Percentiles rank a stretch among this genome's conserved stretches.
phyloP scores from a whole-genome alignment of 2,888 invertebrate species.

The Orthonevra nobilis region DNA sequence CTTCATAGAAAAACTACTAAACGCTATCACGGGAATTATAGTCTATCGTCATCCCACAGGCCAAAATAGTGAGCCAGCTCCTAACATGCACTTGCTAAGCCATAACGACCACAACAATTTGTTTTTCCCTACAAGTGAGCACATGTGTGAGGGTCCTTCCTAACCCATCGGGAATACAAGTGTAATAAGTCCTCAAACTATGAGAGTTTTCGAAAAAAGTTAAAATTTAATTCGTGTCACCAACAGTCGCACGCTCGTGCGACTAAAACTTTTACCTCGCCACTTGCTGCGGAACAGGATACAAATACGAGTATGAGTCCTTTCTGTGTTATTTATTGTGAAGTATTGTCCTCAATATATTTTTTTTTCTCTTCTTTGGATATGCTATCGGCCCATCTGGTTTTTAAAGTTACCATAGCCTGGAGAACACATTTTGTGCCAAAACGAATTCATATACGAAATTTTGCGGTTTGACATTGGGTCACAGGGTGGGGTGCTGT shows the following conservation, averaged over 20 bases:
- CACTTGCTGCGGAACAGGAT: background rate
- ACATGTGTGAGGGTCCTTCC: background rate
- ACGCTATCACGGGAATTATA: slow-evolving; percentile 30
- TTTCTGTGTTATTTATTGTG: slow-evolving; percentile 65
- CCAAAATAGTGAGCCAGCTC: background rate
- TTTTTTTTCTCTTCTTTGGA: slow-evolving; percentile 11
- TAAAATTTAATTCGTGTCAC: slow-evolving; percentile 69
- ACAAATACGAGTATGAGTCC: slow-evolving; percentile 2
- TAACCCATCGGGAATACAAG: slow-evolving; percentile 38
- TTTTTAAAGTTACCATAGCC: slow-evolving; percentile 4
- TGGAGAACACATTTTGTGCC: slow-evolving; percentile 30
- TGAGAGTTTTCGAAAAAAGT: slow-evolving; percentile 67
- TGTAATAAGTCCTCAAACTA: slow-evolving; percentile 67
- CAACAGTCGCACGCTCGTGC: slow-evolving; percentile 55
- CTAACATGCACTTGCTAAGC: background rate
- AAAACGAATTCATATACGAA: slow-evolving; percentile 27
- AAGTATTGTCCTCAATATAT: slow-evolving; percentile 43
- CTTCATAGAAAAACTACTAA: slow-evolving; percentile 18
- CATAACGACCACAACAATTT: slow-evolving; percentile 43
- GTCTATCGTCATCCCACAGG: slow-evolving; percentile 7
- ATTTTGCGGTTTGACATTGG: slow-evolving; percentile 56
- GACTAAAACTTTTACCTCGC: slow-evolving; percentile 52
- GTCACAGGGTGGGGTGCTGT: background rate
- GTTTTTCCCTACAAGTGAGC: slow-evolving; percentile 35
- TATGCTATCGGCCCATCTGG: too few species aligned